Evolutionary conservation across 2,113 vertebrate species (phyloP).

Genomic region (Acanthisitta chloris): DNA sequence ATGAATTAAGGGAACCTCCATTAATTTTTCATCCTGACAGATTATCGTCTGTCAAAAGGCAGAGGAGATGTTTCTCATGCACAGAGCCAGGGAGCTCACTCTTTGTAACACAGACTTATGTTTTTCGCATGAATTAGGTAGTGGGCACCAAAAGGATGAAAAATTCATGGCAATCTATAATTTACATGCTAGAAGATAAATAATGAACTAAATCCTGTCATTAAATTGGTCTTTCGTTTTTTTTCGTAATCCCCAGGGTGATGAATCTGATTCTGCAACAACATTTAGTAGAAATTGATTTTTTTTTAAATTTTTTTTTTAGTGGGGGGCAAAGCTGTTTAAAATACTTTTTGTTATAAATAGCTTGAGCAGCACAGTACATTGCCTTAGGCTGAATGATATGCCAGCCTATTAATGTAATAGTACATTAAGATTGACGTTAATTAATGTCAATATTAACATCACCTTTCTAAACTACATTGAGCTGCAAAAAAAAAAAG

Average conservation of each 20-base stretch:
- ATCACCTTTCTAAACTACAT: slow-evolving; percentile 59
- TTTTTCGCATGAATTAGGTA: slow-evolving; percentile 76
- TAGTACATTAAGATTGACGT: slow-evolving; percentile 67
- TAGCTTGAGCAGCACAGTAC: slow-evolving; percentile 62
- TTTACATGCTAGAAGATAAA: slow-evolving; percentile 83
- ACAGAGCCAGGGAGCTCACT: slow-evolving; percentile 71
- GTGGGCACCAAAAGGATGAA: slow-evolving; percentile 79
- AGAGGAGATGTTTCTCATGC: slow-evolving; percentile 71
- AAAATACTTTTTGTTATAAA: slow-evolving; percentile 70
- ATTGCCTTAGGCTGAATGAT: slow-evolving; percentile 57
- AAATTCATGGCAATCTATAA: slow-evolving; percentile 83
- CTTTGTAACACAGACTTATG: slow-evolving; percentile 71
- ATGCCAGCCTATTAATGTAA: slow-evolving; percentile 63
- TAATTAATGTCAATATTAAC: slow-evolving; percentile 71
- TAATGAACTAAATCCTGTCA: slow-evolving; percentile 82
- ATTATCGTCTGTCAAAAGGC: slow-evolving; percentile 79
- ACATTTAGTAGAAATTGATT: slow-evolving; percentile 74
- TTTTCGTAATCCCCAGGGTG: slow-evolving; percentile 75
- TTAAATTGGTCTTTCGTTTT: slow-evolving; percentile 78
- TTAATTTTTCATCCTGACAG: slow-evolving; percentile 89
- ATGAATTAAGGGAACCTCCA: slow-evolving; percentile 81
- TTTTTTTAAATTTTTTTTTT: background rate
- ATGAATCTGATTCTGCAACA: slow-evolving; percentile 77
- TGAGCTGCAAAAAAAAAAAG: slow-evolving; percentile 23
- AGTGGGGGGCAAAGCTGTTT: slow-evolving; percentile 52